Evolutionary conservation across 2,888 invertebrate species (phyloP), one percentile per base, ranked within the genome.

Genomic region (Cheilosia variabilis): DNA sequence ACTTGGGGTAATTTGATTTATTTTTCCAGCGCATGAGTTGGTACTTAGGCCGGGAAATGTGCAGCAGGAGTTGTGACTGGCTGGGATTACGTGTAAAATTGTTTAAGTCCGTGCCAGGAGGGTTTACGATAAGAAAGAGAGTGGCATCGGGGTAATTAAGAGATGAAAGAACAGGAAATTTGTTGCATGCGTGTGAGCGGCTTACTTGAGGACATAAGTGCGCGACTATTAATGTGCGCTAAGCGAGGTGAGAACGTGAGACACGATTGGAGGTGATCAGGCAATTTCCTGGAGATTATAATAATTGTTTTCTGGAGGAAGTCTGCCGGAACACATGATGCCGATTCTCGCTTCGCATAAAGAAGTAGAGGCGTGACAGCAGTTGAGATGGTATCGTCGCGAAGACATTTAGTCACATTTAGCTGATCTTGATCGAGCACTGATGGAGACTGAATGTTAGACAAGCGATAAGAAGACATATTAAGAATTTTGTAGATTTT

Each of bases 1-100:
- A 37, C 37, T 13, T 53, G 69, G 58, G 72, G 62, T 68, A 76
- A 80, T 80, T 86, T 86, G 81, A 86, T 77, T 80, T 86, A 80
- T 81, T 81, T 58, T 57, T 47, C 45, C 52, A 69, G 52, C 24
- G 65, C 75, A 84, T 78, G 84, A 84, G 47, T 55, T 47, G 69
- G 79, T 79, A 73, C 79, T 79, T 69, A 73, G 65, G n/a, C 22
- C 4, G 52, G 47, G 31, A 43, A 27, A 41, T 17, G 17, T 24
- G 22, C 9, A 43, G 13, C 58, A n/a, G 45, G 45, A 47, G 58
- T 50, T 19, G 63, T 9, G 43, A 43, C 31, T n/a, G 19, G 43
- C 43, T 13, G 37, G 45, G 37, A 41, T 22, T 52, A 52, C 63
- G 63, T 71, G 63, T 63, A 63, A 69, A 62, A 78, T 63, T 55